Evolutionary conservation across 2,888 invertebrate species (phyloP), one percentile per base, ranked within the genome.

Genomic region (Xiphydria camelus): DNA sequence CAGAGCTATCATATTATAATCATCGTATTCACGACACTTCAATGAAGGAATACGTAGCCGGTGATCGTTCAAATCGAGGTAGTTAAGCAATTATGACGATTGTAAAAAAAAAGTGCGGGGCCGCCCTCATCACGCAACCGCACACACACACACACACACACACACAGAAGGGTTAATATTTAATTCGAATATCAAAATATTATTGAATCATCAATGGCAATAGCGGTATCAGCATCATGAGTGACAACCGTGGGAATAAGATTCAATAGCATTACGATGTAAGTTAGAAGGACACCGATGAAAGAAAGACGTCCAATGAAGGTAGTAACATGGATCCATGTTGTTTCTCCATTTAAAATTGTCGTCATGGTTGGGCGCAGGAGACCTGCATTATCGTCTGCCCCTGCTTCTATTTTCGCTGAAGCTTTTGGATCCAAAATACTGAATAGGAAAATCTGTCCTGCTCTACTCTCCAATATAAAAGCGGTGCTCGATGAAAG

Each of bases 291-390:
- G 10, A 59, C 43, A 5, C 18, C 36, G 3, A 66, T 10, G 20
- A 72, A 66, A 2, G 57, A 59, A 3, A 68, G 17, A 66, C 70
- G 66, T 7, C 64, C 53, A 29, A 72, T 44, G 4, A 73, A 19
- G 29, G 65, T 43, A 3, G 54, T 48, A 1, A 65, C 42, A 15
- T 66, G 57, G 10, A 36, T 47, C 72, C 73, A 73, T 7, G 57
- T 45, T 1, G 47, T 42, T 21, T 45, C 42, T 10, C 53, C 58
- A 3, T 49, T 40, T 4, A 12, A 21, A 48, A 32, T 38, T 36
- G 41, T 48, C 6, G 15, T n/a, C 1, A 49, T 14, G 36, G 9
- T 31, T 5, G 21, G 17, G 17, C 47, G 40, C 12, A 64, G 48
- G 19, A 66, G 57, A 43, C 60, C 48, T 2, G 45, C 46, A 19